Base-by-base conservation (phyloP, 2,797 vertebrate genomes). In the Alosa sapidissima region DNA sequence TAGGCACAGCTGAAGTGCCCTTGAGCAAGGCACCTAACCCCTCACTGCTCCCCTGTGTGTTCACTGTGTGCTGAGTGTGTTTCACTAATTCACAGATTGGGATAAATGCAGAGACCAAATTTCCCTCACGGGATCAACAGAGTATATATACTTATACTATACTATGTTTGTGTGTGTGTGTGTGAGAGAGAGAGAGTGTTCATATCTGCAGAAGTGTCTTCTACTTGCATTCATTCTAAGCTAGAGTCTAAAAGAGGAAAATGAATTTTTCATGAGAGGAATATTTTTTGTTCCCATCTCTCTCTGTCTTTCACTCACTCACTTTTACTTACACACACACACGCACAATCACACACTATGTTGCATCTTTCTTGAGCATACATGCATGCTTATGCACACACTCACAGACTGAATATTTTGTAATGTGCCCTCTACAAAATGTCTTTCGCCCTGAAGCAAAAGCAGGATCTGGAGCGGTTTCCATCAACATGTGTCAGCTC, bases 181-280 rank as follows among this genome's bases (percentile, higher is more conserved):
- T 83, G 33, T 83, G 54, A 47, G 58, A 62, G 58, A 60, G 58
- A 47, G 62, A 65, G 82, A 13, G 45, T 68, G n/a, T 83, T 47
- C 52, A 33, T 52, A 21, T 21, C 14, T 41, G 51, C 83, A 68
- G 60, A 45, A 81, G 65, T n/a, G 68, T 84, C 55, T 82, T 83
- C 49, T 81, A 21, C 72, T 51, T 81, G 41, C 75, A 82, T 55
- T 5, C 8, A 81, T 54, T 55, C 72, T 41, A 47, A 81, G 52
- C 81, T 47, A 55, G 81, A 58, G 55, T 72, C 84, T 85, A 86
- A 60, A 60, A 78, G 68, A 62, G 55, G 24, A 72, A 81, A 41
- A 87, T 86, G 82, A 88, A 89, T 88, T 83, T 84, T 84, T 81
- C 82, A 86, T 85, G 81, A 62, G 52, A 49, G 49, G 47, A 62